Conservation (phyloP, 2,113 vertebrate genomes). For the Corapipo altera region DNA sequence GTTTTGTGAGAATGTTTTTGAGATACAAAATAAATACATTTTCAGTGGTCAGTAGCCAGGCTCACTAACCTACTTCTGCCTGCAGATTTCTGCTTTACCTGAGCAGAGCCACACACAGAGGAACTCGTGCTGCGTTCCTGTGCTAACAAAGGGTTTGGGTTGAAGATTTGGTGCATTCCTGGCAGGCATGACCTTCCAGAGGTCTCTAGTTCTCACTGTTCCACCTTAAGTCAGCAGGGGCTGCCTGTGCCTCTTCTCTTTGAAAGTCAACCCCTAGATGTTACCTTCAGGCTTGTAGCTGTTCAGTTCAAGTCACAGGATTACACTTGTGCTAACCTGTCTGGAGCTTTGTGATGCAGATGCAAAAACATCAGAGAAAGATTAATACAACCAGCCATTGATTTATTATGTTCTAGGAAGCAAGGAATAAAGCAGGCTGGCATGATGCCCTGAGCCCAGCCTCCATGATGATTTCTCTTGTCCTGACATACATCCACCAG, state of each 20-base stretch:
- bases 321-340: slow-evolving; percentile 33
- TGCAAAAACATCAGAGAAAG: slow-evolving; percentile 34
- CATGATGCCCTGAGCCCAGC: background rate
- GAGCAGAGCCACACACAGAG: background rate
- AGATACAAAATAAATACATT: background rate
- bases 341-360: slow-evolving; percentile 31
- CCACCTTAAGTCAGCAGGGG: slow-evolving; percentile 15
- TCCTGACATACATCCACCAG: background rate
- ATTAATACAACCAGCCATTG: slow-evolving; percentile 8
- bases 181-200: background rate
- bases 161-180: background rate
- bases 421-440: slow-evolving; percentile 1
- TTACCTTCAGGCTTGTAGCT: slow-evolving; percentile 5
- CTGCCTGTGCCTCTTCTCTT: background rate
- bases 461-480: background rate
- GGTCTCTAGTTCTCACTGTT: background rate
- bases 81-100: background rate
- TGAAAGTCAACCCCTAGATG: background rate
- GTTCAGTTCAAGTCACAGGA: slow-evolving; percentile 1
- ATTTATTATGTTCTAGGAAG: slow-evolving; percentile 34
- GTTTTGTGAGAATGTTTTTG: background rate
- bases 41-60: background rate
- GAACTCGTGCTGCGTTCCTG: background rate
- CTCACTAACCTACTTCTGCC: background rate
- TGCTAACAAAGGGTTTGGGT: background rate